Evolutionary conservation across 2,888 invertebrate species (phyloP).

Genomic region (Agonopterix alstromeriana): DNA sequence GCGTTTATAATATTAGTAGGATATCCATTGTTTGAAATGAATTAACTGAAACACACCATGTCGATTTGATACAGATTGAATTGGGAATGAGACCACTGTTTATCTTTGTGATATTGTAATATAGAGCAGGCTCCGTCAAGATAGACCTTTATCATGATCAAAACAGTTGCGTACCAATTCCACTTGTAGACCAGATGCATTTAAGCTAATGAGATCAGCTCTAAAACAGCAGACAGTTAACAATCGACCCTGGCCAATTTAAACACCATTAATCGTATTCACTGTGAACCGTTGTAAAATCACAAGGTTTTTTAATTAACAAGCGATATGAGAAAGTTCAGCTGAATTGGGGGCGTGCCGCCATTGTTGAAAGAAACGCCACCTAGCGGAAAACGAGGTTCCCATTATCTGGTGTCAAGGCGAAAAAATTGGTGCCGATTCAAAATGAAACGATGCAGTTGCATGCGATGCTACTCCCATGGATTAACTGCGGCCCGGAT

Average conservation of each 20-base stretch:
- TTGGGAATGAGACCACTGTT: no score
- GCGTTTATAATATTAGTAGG: no score
- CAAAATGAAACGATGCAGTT: neutral
- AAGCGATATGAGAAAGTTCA: conserved; percentile 35
- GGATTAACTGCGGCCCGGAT: neutral
- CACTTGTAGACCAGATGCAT: no score
- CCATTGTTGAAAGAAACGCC: conserved; percentile 23
- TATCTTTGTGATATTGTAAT: no score
- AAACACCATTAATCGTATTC: neutral
- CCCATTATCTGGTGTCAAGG: conserved; percentile 17
- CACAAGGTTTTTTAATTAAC: conserved; percentile 25
- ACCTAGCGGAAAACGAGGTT: conserved; percentile 16
- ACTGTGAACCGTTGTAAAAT: conserved; percentile 22
- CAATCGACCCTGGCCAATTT: conserved; percentile 4
- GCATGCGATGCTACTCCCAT: neutral
- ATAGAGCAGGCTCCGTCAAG: no score
- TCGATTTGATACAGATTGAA: no score
- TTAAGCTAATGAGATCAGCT: no score
- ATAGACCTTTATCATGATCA: no score
- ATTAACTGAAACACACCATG: no score
- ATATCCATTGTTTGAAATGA: no score
- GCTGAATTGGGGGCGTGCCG: conserved; percentile 33
- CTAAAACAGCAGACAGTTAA: no score
- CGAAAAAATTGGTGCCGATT: conserved; percentile 6
- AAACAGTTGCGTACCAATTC: no score